Conservation (phyloP, 92 coral and sea anemone species). For the Parazoanthus swiftii region DNA sequence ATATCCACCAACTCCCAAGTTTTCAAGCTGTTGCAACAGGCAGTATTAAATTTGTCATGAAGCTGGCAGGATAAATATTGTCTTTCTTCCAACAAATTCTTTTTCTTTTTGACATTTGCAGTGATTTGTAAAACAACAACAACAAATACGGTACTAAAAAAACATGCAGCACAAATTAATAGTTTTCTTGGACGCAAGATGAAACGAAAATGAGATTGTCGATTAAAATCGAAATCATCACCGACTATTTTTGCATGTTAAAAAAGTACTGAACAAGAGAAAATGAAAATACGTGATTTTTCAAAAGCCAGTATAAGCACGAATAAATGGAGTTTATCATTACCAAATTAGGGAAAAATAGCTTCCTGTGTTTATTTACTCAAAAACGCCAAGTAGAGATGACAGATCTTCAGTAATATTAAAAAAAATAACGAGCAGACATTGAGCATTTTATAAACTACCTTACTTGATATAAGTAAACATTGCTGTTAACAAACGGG, state of each 20-base stretch:
- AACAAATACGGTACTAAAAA: neutral
- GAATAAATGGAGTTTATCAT: constrained; percentile 12
- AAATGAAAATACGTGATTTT: neutral
- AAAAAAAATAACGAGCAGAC: neutral
- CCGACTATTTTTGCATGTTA: neutral
- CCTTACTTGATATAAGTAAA: constrained; percentile 9
- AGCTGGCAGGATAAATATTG: neutral
- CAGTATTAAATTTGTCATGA: neutral
- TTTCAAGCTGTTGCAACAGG: neutral
- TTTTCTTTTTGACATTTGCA: neutral
- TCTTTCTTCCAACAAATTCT: neutral
- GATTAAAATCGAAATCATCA: neutral
- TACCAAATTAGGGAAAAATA: constrained; percentile 42
- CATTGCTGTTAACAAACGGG: neutral
- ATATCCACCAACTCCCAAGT: neutral
- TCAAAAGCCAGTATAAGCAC: constrained; percentile 24
- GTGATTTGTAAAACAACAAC: neutral
- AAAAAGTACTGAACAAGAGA: neutral
- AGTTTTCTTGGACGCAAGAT: neutral
- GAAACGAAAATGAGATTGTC: neutral
- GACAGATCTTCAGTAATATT: constrained; percentile 1
- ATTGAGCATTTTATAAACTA: constrained; percentile 22
- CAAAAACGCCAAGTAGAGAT: constrained; percentile 10
- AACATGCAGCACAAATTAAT: too few relatives aligned
- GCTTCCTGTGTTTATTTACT: constrained; percentile 23